A percentile compares a stretch with the other conserved stretches of the same genome.
Conservation (phyloP, 2,888 invertebrate genomes). For the Troides helena region DNA sequence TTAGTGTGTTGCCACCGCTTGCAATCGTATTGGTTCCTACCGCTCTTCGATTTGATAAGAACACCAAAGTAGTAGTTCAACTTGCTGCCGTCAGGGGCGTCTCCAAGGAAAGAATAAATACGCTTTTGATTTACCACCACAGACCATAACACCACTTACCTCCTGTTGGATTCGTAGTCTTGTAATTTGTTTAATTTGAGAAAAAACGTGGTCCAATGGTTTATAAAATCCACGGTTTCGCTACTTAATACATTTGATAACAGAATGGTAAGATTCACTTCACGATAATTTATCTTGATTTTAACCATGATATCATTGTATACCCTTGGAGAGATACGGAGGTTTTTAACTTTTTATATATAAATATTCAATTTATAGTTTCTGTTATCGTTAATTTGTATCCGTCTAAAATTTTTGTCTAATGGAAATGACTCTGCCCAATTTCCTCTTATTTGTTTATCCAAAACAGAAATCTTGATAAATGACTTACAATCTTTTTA, state of each 20-base stretch:
- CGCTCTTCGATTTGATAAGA: too few species aligned
- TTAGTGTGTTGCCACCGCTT: too few species aligned
- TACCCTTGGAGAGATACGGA: not conserved
- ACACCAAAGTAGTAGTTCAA: too few species aligned
- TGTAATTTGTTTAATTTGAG: too few species aligned
- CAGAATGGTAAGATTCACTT: not conserved
- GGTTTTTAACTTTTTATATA: not conserved
- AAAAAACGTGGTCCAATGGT: too few species aligned
- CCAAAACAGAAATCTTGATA: not conserved
- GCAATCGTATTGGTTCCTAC: too few species aligned
- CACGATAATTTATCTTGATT: not conserved
- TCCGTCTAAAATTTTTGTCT: not conserved
- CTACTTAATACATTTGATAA: not conserved
- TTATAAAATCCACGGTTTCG: too few species aligned
- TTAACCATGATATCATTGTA: not conserved
- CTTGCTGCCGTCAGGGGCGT: too few species aligned
- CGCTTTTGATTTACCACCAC: too few species aligned
- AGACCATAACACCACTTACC: too few species aligned
- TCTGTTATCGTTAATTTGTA: constrained; percentile 1
- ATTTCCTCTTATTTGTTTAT: not conserved
- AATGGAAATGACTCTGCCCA: not conserved
- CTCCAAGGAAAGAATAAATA: too few species aligned
- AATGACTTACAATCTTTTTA: not conserved
- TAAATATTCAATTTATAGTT: not conserved
- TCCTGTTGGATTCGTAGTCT: too few species aligned